Conservation (phyloP, 2,797 vertebrate species). For the Pteropus rufus region DNA sequence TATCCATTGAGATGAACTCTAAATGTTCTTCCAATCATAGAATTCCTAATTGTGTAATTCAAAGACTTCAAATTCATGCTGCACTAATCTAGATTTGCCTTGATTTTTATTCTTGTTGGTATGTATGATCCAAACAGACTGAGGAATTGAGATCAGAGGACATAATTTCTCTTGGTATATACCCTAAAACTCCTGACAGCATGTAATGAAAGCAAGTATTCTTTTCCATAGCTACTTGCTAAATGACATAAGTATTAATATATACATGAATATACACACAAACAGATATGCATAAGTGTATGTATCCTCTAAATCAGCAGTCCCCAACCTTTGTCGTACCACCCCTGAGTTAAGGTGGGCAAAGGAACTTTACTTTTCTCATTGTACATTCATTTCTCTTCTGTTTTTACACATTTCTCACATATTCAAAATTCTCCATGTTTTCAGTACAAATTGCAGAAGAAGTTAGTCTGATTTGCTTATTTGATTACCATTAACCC, state of each 20-base stretch:
- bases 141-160: neutral
- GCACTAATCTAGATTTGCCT: neutral
- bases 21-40: neutral
- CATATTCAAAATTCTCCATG: neutral
- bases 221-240: neutral
- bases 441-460: neutral
- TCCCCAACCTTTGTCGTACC: no score
- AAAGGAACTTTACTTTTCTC: neutral
- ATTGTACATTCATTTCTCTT: neutral
- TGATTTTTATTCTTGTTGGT: neutral
- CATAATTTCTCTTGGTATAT: neutral
- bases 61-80: neutral
- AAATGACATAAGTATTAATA: neutral
- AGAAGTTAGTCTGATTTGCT: neutral
- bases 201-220: neutral
- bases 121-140: neutral
- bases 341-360: neutral
- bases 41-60: neutral
- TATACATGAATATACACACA: neutral
- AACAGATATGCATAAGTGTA: neutral
- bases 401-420: neutral
- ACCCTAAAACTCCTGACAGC: neutral
- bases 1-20: neutral
- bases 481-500: neutral
- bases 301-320: neutral